Percentiles rank a stretch among this genome's conserved stretches.
Evolutionary conservation across 2,797 vertebrate genomes (phyloP).

Genomic region (Pygocentrus nattereri): DNA sequence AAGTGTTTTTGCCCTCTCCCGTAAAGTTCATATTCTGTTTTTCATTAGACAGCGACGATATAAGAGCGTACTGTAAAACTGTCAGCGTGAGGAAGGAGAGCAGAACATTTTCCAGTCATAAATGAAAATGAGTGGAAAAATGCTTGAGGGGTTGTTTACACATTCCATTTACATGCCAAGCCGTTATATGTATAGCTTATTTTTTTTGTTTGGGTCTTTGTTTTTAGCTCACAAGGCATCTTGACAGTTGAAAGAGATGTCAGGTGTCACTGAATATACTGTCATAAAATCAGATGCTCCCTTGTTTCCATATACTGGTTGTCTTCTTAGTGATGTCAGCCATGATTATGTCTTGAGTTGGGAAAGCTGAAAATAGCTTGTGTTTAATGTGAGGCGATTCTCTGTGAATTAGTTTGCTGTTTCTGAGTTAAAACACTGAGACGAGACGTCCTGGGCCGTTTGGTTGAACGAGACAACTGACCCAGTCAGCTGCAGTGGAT

Average conservation of each 20-base stretch:
- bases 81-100: background rate
- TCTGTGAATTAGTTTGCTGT: background rate
- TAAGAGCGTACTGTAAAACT: background rate
- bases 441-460: background rate
- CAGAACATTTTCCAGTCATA: constrained; percentile 12
- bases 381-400: background rate
- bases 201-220: background rate
- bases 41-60: too few species aligned
- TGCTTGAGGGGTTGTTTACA: constrained; percentile 3
- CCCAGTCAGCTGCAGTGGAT: background rate
- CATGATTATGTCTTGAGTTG: background rate
- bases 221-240: background rate
- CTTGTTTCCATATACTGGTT: background rate
- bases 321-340: background rate
- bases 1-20: too few species aligned
- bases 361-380: background rate
- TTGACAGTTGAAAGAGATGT: background rate
- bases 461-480: background rate
- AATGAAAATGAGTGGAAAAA: constrained; percentile 17
- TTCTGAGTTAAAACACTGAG: background rate
- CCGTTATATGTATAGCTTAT: background rate
- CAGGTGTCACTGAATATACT: background rate
- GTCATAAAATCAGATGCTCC: background rate
- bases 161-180: constrained; percentile 3
- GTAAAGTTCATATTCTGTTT: too few species aligned